Evolutionary conservation across 1,140 invertebrate species (phyloP), one percentile per base, ranked within the genome.

Genomic region (Mizuhopecten yessoensis): DNA sequence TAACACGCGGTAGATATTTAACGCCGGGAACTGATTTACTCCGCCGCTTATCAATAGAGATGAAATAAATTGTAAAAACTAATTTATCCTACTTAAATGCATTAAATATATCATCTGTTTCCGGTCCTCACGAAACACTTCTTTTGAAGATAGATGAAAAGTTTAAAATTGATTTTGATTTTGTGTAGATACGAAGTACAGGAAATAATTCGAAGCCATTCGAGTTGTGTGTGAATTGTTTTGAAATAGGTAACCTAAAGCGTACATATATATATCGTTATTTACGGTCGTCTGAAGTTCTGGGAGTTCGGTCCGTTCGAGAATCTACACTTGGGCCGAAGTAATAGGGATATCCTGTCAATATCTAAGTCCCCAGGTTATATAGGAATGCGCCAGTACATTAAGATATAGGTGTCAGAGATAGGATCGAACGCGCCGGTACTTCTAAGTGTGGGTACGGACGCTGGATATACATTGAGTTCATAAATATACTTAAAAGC

Each of bases 121-220:
- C 57, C 57, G 57, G 57, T 75, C 57, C 57, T 29, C 5, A 29
- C 11, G 3, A 75, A 17, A 75, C 23, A 29, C 7, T 17, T 2
- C 57, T 75, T 75, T 75, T 75, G 57, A 75, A 75, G 57, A 75
- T 75, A n/a, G 57, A n/a, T 29, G 23, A 75, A 75, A 75, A 75
- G 57, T 75, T 75, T n/a, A 29, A 75, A 75, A 75, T 75, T 75
- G 57, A 75, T 75, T 75, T 75, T 29, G 57, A 75, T 75, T 75
- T 29, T 29, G 57, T 75, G n/a, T 75, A 17, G 57, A 75, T 23
- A 75, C 29, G 29, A 29, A n/a, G 23, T 17, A n/a, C 23, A 75
- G 3, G 5, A 75, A 75, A n/a, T 29, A 75, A 29, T n/a, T 75
- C 23, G 15, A 9, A 57, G 36, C 36, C 36, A 39, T 39, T 39